phyloP scores from a whole-genome alignment of 2,888 invertebrate species.

The Brachylomia viminalis region DNA sequence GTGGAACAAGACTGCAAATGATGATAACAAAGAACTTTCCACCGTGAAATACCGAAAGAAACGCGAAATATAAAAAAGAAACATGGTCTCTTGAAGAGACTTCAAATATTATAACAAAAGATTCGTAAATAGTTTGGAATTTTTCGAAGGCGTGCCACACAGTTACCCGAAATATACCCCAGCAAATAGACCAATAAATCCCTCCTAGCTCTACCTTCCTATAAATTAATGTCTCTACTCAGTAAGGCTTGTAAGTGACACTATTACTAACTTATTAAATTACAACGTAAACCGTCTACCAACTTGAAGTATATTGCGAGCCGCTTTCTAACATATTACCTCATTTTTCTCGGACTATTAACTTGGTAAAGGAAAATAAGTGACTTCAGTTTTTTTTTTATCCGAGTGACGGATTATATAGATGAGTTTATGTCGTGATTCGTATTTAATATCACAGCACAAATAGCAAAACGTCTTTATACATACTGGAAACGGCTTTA shows the following conservation, averaged over 20 bases:
- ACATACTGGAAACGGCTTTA: too few species aligned
- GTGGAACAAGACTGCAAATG: too few species aligned
- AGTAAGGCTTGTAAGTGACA: constrained; percentile 42
- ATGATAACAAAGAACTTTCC: too few species aligned
- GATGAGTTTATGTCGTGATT: constrained; percentile 12
- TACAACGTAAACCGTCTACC: constrained; percentile 40
- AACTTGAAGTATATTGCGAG: constrained; percentile 46
- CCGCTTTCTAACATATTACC: constrained; percentile 34
- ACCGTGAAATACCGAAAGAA: background rate
- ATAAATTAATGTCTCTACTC: constrained; percentile 38
- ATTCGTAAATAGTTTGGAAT: constrained; percentile 8
- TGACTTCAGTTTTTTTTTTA: background rate
- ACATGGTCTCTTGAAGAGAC: background rate
- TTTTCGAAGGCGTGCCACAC: constrained; percentile 8
- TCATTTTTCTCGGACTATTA: constrained; percentile 38
- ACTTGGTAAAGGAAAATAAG: constrained; percentile 1
- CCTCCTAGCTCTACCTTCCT: constrained; percentile 9
- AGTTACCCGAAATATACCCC: constrained; percentile 37
- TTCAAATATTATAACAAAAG: constrained; percentile 21
- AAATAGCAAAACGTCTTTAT: too few species aligned
- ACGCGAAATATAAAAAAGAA: background rate
- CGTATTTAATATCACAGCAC: too few species aligned
- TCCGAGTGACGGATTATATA: constrained; percentile 2
- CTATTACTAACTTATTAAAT: constrained; percentile 45
- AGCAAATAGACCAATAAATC: constrained; percentile 39